These are phyloP conservation scores for Orcinus orca DNA, from an alignment of 2,113 vertebrate genomes.

Conservation along the genomic window DNA sequence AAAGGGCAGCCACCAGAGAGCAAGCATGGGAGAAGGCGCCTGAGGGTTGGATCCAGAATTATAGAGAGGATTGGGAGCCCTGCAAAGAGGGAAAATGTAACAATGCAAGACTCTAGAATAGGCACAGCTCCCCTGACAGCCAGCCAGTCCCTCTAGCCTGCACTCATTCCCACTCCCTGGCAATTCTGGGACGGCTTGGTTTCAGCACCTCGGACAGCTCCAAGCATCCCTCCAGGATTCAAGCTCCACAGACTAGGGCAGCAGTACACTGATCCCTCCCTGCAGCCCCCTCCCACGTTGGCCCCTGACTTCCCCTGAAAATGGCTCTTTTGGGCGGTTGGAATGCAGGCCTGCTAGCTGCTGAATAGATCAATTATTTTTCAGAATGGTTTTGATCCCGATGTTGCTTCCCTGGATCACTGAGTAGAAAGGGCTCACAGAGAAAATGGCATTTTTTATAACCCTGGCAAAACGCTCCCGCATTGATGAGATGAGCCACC, in stretches of 20 bases:
- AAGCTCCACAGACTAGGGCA: accelerated
- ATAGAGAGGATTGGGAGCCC: not conserved
- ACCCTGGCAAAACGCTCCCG: conserved; percentile 75
- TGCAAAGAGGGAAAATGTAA: conserved; percentile 25
- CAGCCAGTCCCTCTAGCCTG: not conserved
- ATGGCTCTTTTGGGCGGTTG: conserved; percentile 6
- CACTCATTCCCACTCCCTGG: not conserved
- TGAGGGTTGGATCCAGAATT: conserved; percentile 33
- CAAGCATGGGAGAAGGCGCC: not conserved
- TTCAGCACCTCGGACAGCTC: conserved; percentile 62
- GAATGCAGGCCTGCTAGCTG: conserved; percentile 51
- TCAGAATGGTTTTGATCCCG: conserved; percentile 81
- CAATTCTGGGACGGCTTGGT: not conserved
- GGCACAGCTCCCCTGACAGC: not conserved
- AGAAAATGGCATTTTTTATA: conserved; percentile 82
- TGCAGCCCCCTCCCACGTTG: not conserved
- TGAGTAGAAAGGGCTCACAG: conserved; percentile 81
- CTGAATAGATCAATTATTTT: conserved; percentile 82
- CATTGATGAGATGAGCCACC: conserved; percentile 78
- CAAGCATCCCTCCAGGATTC: not conserved
- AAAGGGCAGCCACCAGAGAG: not conserved
- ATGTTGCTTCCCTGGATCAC: conserved; percentile 82
- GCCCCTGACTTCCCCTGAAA: not conserved
- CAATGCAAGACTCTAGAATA: conserved; percentile 17
- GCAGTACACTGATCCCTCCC: no score